Conservation (phyloP, 1,140 invertebrate genomes). For the Dendrolimus punctatus region DNA sequence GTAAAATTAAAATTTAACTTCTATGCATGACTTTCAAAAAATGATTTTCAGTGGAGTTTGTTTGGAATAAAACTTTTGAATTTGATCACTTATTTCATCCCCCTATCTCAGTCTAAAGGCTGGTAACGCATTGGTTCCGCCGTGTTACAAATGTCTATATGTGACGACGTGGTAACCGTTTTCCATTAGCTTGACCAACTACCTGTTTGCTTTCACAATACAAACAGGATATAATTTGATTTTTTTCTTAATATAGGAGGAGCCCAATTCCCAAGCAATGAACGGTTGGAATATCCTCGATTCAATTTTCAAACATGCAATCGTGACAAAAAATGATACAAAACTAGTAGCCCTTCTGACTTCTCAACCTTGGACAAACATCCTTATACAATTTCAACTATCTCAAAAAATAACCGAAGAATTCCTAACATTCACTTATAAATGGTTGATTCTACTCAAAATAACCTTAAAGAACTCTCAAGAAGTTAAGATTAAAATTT, state of each 20-base stretch:
- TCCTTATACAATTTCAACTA: constrained; percentile 48
- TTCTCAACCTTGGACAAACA: constrained; percentile 55
- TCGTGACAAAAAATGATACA: constrained; percentile 40
- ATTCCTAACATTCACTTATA: constrained; percentile 43
- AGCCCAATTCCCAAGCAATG: constrained; percentile 39
- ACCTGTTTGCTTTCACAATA: too few relatives aligned
- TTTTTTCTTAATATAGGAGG: constrained; percentile 18
- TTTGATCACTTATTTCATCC: too few relatives aligned
- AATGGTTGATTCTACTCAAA: constrained; percentile 48
- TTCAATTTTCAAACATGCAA: constrained; percentile 50
- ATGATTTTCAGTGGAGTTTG: too few relatives aligned
- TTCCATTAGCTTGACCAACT: too few relatives aligned
- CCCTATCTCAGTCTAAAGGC: too few relatives aligned
- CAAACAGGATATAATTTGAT: too few relatives aligned
- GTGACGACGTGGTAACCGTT: too few relatives aligned
- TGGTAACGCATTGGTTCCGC: too few relatives aligned
- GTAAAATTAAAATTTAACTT: too few relatives aligned
- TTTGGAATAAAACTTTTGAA: too few relatives aligned
- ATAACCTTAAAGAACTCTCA: constrained; percentile 40
- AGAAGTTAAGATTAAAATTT: constrained; percentile 27
- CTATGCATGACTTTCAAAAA: too few relatives aligned
- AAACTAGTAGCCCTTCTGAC: constrained; percentile 44
- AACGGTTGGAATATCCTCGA: constrained; percentile 52
- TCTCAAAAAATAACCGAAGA: constrained; percentile 42
- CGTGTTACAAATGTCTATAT: too few relatives aligned